These are phyloP conservation scores for Phalacrocorax brasilianus DNA, from an alignment of 2,113 vertebrate genomes.

Conservation along the genomic window DNA sequence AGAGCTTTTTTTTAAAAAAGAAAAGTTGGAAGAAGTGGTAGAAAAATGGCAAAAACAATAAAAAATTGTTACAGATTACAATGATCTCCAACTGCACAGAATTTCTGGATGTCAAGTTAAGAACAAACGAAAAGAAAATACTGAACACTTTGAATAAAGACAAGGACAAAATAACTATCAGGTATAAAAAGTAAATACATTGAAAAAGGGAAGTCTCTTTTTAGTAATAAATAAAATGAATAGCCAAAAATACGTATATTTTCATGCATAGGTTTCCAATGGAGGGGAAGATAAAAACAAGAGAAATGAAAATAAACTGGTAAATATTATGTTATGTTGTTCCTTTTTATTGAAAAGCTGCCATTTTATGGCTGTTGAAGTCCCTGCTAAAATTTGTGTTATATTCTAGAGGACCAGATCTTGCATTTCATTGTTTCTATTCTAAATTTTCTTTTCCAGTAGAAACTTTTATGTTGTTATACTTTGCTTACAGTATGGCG, in stretches of 20 bases:
- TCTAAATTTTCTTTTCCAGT: background rate
- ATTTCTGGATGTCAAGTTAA: conserved; percentile 89
- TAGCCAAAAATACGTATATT: conserved; percentile 14
- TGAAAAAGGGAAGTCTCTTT: background rate
- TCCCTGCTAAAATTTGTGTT: background rate
- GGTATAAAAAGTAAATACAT: conserved; percentile 71
- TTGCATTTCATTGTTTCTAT: background rate
- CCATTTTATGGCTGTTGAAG: background rate
- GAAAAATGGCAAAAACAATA: conserved; percentile 1
- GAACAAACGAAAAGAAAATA: conserved; percentile 89
- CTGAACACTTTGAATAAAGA: conserved; percentile 92
- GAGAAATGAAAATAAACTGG: conserved; percentile 99
- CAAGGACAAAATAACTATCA: conserved; percentile 88
- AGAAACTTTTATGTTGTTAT: background rate
- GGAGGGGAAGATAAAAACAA: conserved; percentile 94
- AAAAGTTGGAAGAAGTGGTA: background rate
- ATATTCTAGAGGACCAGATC: background rate
- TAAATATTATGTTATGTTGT: conserved; percentile 58
- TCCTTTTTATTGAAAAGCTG: background rate
- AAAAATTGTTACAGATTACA: conserved; percentile 77
- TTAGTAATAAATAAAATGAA: conserved; percentile 3
- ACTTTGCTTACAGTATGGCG: background rate
- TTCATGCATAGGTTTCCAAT: conserved; percentile 87
- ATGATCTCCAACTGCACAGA: conserved; percentile 87
- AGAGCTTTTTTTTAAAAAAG: background rate